phyloP scores from a whole-genome alignment of 64 coral and sea anemone species.

The Porites australiensis region DNA sequence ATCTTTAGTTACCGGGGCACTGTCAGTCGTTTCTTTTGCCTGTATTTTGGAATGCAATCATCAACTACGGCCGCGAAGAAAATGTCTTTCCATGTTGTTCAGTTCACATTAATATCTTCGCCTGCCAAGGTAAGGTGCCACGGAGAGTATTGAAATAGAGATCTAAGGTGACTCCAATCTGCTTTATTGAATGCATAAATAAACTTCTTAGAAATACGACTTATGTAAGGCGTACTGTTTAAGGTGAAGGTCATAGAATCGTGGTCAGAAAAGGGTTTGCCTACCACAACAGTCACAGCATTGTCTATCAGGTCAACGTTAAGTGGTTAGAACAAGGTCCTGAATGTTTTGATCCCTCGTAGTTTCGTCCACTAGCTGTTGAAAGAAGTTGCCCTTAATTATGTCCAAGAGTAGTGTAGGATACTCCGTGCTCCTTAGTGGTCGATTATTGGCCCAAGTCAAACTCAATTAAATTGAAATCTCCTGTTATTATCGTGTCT shows the following conservation, averaged over 20 bases:
- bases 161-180: constrained; percentile 30
- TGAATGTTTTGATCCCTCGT: too few relatives aligned
- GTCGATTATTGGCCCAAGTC: too few relatives aligned
- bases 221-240: background rate
- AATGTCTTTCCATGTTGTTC: constrained; percentile 15
- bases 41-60: constrained; percentile 24
- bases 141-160: background rate
- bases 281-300: constrained; percentile 29
- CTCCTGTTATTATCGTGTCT: too few relatives aligned
- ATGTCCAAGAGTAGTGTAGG: too few relatives aligned
- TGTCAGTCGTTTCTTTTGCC: background rate
- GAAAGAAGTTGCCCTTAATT: too few relatives aligned
- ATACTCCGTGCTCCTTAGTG: too few relatives aligned
- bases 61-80: background rate
- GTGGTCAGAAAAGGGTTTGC: constrained; percentile 56
- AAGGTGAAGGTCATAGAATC: background rate
- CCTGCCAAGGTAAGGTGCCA: background rate
- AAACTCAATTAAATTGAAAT: too few relatives aligned
- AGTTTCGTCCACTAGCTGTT: too few relatives aligned
- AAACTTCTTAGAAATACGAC: background rate
- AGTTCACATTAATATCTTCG: background rate
- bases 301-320: constrained; percentile 33
- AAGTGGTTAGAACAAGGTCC: too few relatives aligned
- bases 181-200: constrained; percentile 16
- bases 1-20: constrained; percentile 8